Evolutionary conservation across 2,113 vertebrate species (phyloP), one percentile per base, ranked within the genome.

Genomic region (Bucco capensis): DNA sequence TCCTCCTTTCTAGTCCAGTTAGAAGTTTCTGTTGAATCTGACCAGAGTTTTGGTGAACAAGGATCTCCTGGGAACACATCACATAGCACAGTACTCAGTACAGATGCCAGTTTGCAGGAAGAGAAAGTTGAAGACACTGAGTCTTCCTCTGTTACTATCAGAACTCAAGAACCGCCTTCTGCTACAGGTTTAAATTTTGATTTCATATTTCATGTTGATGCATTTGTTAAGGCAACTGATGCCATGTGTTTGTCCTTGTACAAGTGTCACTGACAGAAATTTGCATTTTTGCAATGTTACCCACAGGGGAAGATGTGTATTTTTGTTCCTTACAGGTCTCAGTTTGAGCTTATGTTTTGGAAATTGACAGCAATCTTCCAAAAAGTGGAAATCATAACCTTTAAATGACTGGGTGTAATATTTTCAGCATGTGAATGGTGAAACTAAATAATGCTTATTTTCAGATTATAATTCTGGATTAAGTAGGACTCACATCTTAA

Each of bases 131-230:
- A 96, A 86, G 96, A 96, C 19, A 15, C 76, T 0, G 93, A 96
- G 37, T 74, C 93, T 14, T 86, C 83, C 11, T 92, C 95, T 92
- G 64, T 72, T 46, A 54, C 95, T 94, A 72, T 86, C 81, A 91
- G 95, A 58, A 89, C 90, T 75, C 94, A 95, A 87, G 97, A 97
- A 79, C 78, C 92, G 94, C 89, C 97, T 38, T 47, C 96, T 94
- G 89, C 94, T 92, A 70, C 97, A 97, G 97, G 97, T 98, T 95
- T 71, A 84, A 33, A 71, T 96, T 95, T 95, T 95, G 54, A 75
- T 75, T 95, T 94, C 57, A 57, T 70, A 31, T 71, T 81, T 79
- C 33, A 30, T 62, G 42, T 47, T 47, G 27, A 38, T 83, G 25
- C 40, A 4, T 92, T 87, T 94, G 11, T 73, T 69, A 72, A 92